Percentiles rank a stretch among this genome's conserved stretches.
Conservation (phyloP, 2,113 vertebrate species). For the Grantiella picta region DNA sequence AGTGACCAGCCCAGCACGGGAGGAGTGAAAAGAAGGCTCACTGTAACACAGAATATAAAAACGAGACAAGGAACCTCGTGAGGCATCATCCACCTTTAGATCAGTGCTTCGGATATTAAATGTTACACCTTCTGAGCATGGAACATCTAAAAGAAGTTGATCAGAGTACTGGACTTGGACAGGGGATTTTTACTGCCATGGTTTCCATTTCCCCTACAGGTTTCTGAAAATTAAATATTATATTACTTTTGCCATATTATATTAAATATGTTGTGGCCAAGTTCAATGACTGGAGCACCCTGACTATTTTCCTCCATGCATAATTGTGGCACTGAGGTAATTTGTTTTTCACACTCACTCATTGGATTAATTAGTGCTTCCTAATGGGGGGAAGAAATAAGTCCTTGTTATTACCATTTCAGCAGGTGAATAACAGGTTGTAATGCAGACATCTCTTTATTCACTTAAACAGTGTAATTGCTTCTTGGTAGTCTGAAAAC, state of each 20-base stretch:
- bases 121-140: fast-evolving
- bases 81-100: background rate
- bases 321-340: background rate
- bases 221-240: background rate
- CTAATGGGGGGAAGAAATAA: background rate
- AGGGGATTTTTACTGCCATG: fast-evolving
- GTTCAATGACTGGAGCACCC: fast-evolving
- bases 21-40: fast-evolving
- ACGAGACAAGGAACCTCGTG: background rate
- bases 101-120: background rate
- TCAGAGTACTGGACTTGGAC: too few relatives aligned
- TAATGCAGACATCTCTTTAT: background rate
- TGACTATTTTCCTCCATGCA: fast-evolving
- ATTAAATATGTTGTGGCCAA: fast-evolving
- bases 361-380: background rate
- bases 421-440: background rate
- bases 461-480: background rate
- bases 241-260: background rate
- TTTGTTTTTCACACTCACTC: background rate
- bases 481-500: background rate
- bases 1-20: background rate
- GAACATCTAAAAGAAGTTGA: background rate
- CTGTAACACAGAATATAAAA: background rate
- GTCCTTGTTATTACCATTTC: background rate
- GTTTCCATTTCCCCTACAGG: background rate